These are phyloP conservation scores for Sylvia atricapilla DNA, from an alignment of 2,113 vertebrate genomes.

Conservation along the genomic window DNA sequence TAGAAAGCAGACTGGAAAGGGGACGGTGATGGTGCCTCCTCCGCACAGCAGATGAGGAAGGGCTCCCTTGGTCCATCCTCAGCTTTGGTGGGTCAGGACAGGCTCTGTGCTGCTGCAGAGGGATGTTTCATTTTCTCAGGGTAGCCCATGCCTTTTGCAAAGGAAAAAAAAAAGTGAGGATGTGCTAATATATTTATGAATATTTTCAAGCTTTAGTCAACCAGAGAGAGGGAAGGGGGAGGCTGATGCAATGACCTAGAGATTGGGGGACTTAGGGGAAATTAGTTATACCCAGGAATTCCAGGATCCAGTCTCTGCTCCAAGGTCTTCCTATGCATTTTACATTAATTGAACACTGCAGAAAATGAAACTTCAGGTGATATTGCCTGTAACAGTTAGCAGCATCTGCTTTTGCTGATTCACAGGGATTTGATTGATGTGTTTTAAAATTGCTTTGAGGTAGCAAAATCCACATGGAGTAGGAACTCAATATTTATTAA, in stretches of 20 bases:
- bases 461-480: constrained; percentile 30
- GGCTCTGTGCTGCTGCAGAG: background rate
- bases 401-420: constrained; percentile 53
- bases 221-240: background rate
- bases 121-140: background rate
- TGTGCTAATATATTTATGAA: background rate
- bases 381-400: constrained; percentile 15
- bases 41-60: background rate
- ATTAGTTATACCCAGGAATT: background rate
- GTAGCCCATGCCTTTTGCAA: background rate
- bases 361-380: constrained; percentile 14
- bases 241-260: background rate
- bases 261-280: background rate
- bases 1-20: background rate
- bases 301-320: background rate
- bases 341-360: constrained; percentile 7
- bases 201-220: background rate
- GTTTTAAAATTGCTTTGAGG: constrained; percentile 48
- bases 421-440: constrained; percentile 35
- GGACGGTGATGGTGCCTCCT: background rate
- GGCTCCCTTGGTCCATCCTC: background rate
- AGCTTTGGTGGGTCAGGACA: background rate
- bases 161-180: background rate
- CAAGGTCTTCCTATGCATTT: background rate
- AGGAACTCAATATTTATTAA: constrained; percentile 13